Percentiles rank a stretch among this genome's conserved stretches.
phyloP scores from a whole-genome alignment of 2,113 vertebrate genomes.

The Misgurnus anguillicaudatus region DNA sequence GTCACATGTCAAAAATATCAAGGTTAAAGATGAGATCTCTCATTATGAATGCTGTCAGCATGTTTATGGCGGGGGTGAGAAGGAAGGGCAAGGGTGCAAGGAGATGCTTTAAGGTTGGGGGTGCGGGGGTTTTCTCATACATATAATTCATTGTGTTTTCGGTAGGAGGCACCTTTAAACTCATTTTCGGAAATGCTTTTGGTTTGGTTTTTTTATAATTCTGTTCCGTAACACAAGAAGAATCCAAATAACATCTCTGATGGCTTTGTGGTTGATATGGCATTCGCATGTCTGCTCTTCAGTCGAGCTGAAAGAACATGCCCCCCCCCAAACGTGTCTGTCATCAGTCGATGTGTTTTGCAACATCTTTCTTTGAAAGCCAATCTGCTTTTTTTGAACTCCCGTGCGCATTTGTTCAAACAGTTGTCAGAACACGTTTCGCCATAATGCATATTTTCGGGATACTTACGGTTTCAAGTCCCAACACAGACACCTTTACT shows the following conservation, averaged over 20 bases:
- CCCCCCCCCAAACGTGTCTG: neutral
- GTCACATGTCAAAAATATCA: slow-evolving; percentile 36
- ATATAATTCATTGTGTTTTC: slow-evolving; percentile 39
- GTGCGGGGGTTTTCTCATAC: slow-evolving; percentile 11
- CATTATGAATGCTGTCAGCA: slow-evolving; percentile 44
- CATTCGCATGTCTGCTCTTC: slow-evolving; percentile 7
- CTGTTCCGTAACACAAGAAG: neutral
- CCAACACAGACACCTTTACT: slow-evolving; percentile 68
- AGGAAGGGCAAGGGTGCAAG: neutral
- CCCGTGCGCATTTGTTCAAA: slow-evolving; percentile 24
- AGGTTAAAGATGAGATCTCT: slow-evolving; percentile 38
- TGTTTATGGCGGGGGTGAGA: slow-evolving; percentile 15
- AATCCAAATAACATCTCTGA: slow-evolving; percentile 29
- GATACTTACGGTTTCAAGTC: slow-evolving; percentile 67
- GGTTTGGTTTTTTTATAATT: neutral
- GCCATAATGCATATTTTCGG: slow-evolving; percentile 64
- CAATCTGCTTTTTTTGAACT: slow-evolving; percentile 41
- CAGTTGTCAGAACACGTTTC: slow-evolving; percentile 46
- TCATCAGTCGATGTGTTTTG: slow-evolving; percentile 31
- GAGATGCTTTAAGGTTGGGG: slow-evolving; percentile 22
- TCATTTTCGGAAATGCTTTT: neutral
- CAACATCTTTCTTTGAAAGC: slow-evolving; percentile 33
- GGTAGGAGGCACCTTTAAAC: neutral
- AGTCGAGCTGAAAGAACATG: slow-evolving; percentile 19
- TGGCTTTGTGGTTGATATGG: neutral